Percentiles rank a stretch among this genome's conserved stretches.
These are phyloP conservation scores for Chiloscyllium plagiosum DNA, from an alignment of 2,113 vertebrate species.

Conservation along the genomic window DNA sequence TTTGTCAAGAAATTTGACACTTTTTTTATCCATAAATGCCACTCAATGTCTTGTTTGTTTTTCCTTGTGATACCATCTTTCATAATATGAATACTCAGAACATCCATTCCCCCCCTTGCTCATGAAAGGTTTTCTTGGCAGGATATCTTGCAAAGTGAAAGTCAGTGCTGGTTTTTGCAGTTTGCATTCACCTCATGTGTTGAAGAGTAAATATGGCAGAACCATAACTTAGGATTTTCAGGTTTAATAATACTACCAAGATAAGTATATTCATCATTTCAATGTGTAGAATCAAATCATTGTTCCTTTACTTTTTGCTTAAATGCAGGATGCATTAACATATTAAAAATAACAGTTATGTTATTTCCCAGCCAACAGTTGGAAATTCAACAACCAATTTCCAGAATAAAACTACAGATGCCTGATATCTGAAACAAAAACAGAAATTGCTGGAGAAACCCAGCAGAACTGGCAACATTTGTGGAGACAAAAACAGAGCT, in stretches of 20 bases:
- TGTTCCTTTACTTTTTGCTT: background rate
- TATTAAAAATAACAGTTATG: slow-evolving; percentile 1
- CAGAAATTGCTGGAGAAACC: no score
- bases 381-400: slow-evolving; percentile 4
- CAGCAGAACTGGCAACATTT: no score
- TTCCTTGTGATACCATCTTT: background rate
- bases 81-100: background rate
- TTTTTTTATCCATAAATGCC: background rate
- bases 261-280: background rate
- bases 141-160: background rate
- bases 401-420: background rate
- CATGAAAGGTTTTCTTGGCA: no score
- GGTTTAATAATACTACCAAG: background rate
- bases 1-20: background rate
- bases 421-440: no score
- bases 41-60: background rate
- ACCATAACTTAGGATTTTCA: background rate
- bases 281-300: background rate
- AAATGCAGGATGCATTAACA: background rate
- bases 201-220: background rate
- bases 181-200: background rate
- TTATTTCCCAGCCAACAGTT: background rate
- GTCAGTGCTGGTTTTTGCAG: background rate
- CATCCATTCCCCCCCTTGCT: background rate
- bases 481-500: no score